Evolutionary conservation across 2,888 invertebrate species (phyloP).

Genomic region (Drosophila tanythrix): DNA sequence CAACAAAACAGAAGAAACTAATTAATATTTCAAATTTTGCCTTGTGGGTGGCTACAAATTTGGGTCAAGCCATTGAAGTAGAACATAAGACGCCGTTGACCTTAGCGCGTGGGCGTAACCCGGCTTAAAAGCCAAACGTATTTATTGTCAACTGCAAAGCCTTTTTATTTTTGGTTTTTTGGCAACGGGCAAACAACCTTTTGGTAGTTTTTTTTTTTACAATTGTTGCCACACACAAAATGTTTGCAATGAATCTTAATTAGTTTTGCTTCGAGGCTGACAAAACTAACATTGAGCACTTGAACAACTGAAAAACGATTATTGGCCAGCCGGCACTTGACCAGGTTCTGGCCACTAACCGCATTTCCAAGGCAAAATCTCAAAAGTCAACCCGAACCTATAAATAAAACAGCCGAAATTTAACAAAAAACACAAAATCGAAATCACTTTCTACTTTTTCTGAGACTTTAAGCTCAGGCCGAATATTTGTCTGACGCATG

Average conservation of each 20-base stretch:
- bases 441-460: constrained; percentile 75
- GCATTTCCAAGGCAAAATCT: constrained; percentile 4
- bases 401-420: not conserved
- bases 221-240: constrained; percentile 64
- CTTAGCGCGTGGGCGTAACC: constrained; percentile 69
- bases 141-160: constrained; percentile 37
- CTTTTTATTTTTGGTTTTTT: constrained; percentile 23
- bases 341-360: constrained; percentile 43
- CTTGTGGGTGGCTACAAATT: constrained; percentile 62
- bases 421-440: constrained; percentile 11
- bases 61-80: constrained; percentile 76
- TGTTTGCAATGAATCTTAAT: constrained; percentile 76
- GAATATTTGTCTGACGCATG: constrained; percentile 54
- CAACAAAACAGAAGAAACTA: not conserved
- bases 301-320: constrained; percentile 12
- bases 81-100: constrained; percentile 63
- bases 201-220: constrained; percentile 43
- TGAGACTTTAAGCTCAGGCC: constrained; percentile 41
- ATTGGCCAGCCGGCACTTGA: constrained; percentile 23
- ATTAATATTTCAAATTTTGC: constrained; percentile 24
- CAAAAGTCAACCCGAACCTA: not conserved
- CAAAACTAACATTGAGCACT: constrained; percentile 60
- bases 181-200: constrained; percentile 48
- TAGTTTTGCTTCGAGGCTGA: constrained; percentile 65
- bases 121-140: constrained; percentile 19